Evolutionary conservation across 2,113 vertebrate genomes (phyloP).

Genomic region (Myocastor coypus): DNA sequence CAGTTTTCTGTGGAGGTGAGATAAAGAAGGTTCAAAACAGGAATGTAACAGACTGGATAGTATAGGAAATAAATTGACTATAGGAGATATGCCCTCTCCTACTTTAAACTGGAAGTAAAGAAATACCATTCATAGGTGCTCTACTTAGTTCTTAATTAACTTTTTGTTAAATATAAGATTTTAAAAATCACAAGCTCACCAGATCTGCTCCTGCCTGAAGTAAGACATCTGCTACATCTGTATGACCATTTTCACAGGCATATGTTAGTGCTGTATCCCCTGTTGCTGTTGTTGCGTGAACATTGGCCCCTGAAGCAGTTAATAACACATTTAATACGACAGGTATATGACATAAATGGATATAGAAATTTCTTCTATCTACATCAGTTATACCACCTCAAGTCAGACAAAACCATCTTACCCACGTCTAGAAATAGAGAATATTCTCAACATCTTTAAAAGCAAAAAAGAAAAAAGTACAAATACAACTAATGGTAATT

Average conservation of each 20-base stretch:
- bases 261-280: conserved; percentile 98
- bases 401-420: background rate
- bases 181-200: conserved; percentile 85
- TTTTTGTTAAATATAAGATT: conserved; percentile 7
- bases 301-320: conserved; percentile 92
- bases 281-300: conserved; percentile 98
- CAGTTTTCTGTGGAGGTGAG: background rate
- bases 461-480: background rate
- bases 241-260: conserved; percentile 99
- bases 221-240: conserved; percentile 98
- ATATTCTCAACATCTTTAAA: conserved; percentile 4
- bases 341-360: background rate
- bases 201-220: conserved; percentile 98
- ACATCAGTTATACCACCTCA: background rate
- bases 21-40: background rate
- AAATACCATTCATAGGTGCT: background rate
- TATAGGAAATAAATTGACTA: background rate
- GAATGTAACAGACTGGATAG: background rate
- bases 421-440: background rate
- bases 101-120: background rate
- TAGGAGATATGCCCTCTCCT: conserved; percentile 1
- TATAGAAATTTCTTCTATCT: conserved; percentile 9
- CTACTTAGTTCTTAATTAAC: background rate
- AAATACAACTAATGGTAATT: background rate
- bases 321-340: conserved; percentile 18